phyloP scores from a whole-genome alignment of 2,113 vertebrate genomes.

The Tor tambroides region DNA sequence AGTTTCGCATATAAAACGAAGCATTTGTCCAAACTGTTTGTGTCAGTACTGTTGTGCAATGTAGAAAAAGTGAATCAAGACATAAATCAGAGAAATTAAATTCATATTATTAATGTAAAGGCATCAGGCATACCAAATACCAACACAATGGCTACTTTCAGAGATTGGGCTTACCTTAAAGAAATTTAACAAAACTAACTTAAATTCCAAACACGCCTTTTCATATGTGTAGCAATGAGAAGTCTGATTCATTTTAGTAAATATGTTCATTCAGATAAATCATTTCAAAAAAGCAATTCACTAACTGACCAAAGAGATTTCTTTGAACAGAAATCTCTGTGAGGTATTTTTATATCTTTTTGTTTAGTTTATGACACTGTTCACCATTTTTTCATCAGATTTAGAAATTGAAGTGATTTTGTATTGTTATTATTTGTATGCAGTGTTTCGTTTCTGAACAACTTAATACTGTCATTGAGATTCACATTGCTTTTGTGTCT shows the following conservation, averaged over 20 bases:
- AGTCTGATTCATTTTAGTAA: neutral
- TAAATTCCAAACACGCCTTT: too few relatives aligned
- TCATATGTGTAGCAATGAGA: neutral
- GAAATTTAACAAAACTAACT: neutral
- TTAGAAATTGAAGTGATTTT: neutral
- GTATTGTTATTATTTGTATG: neutral
- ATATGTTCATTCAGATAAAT: neutral
- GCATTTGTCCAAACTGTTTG: neutral
- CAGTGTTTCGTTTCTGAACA: neutral
- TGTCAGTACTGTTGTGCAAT: neutral
- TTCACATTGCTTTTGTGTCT: neutral
- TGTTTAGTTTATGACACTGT: neutral
- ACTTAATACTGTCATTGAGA: neutral
- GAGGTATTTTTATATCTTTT: neutral
- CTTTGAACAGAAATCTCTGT: too few relatives aligned
- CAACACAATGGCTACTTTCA: neutral
- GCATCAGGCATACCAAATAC: neutral
- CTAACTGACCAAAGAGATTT: neutral
- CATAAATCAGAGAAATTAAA: neutral
- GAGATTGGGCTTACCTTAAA: neutral
- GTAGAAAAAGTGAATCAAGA: neutral
- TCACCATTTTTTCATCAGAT: neutral
- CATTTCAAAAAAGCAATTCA: neutral
- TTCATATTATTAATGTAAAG: neutral
- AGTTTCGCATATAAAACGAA: constrained; percentile 33